phyloP scores from a whole-genome alignment of 2,888 invertebrate genomes.

The Acholoe squamosa region DNA sequence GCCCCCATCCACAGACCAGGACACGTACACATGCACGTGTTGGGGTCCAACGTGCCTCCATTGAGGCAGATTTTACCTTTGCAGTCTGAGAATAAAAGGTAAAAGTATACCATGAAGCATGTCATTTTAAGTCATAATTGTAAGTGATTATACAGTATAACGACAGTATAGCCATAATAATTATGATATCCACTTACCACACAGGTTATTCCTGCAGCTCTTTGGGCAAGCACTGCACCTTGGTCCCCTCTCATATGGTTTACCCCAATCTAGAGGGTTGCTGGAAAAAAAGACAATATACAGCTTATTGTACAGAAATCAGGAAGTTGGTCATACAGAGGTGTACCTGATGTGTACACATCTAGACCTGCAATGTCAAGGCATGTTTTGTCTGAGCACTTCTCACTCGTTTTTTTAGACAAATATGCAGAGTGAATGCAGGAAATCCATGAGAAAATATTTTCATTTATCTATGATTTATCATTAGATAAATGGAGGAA shows the following conservation, averaged over 20 bases:
- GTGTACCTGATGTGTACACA: no score
- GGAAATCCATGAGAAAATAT: no score
- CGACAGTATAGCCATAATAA: no score
- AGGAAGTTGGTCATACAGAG: no score
- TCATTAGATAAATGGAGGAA: no score
- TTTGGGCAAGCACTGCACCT: conserved; percentile 5
- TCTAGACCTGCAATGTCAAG: no score
- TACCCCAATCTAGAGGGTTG: conserved; percentile 24
- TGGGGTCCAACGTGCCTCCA: conserved; percentile 46
- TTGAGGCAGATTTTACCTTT: conserved; percentile 31
- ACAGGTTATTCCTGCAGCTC: conserved; percentile 46
- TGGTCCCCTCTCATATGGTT: conserved; percentile 39
- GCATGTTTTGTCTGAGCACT: no score
- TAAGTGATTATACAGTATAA: no score
- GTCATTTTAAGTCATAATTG: neutral
- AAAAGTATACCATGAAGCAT: neutral
- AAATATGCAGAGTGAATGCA: no score
- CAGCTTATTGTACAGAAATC: no score
- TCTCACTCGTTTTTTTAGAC: no score
- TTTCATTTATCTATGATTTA: no score
- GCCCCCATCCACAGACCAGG: conserved; percentile 27
- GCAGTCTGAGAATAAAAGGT: neutral
- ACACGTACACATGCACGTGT: conserved; percentile 36
- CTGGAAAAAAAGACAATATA: conserved; percentile 5
- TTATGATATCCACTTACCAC: neutral